Base-by-base conservation (phyloP, 2,113 vertebrate species). In the Alectura lathami region DNA sequence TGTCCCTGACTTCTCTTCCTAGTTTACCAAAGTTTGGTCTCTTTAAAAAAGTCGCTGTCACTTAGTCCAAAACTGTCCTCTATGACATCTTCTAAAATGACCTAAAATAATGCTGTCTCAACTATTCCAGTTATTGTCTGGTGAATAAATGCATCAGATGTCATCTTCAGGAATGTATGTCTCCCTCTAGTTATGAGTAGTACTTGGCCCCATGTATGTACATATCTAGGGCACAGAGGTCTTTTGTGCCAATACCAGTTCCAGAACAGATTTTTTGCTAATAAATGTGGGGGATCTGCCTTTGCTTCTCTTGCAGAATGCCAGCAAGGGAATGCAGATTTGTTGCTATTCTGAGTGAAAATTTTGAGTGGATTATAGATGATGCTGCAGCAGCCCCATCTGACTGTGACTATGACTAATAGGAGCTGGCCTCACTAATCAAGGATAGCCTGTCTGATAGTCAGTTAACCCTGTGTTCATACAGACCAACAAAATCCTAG, bases 331-430 rank as follows among this genome's bases (percentile, higher is more conserved):
- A 22, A 18, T 53, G n/a, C 11, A 63, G 27, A 62, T 74, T 2
- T 62, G 38, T 56, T 96, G 50, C 11, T 79, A 24, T 68, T 82
- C 30, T 45, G 57, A 89, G 20, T 34, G 51, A 84, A 56, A 40
- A 50, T 76, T 76, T 50, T 34, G 24, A 73, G 11, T 50, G 57
- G 68, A 68, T 67, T 93, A 38, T 51, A 63, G 74, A 59, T 29
- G 48, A 53, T 53, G 22, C 18, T 73, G 57, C 70, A 85, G 45
- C 40, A 85, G 45, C 9, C 54, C 63, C 82, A 91, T 68, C 82
- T 92, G 59, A 83, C 87, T 86, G 26, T 80, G 68, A 29, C 76
- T 73, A 36, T 84, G 84, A 82, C 40, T 93, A 82, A 83, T 76
- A 79, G 6, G 29, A 76, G 18, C n/a, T 76, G 43, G 53, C 29